Evolutionary conservation across 1,140 invertebrate species (phyloP).

Genomic region (Bursaphelenchus mucronatus): DNA sequence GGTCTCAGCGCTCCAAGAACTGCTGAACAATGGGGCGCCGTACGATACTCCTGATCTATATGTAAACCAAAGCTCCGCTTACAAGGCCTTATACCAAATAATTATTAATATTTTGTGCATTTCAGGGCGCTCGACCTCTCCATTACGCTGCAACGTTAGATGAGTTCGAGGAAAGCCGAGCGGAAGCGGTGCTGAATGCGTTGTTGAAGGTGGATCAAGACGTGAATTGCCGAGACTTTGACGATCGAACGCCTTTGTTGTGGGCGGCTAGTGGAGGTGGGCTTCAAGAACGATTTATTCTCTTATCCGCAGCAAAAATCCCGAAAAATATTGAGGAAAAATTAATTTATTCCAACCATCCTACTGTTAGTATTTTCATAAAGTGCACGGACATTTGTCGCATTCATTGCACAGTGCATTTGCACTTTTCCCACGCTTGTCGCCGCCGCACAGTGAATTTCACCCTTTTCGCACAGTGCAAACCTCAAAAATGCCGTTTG

Average conservation of each 20-base stretch:
- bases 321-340: too few relatives aligned
- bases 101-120: constrained; percentile 56
- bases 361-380: too few relatives aligned
- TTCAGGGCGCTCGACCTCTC: constrained; percentile 85
- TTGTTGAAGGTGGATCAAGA: constrained; percentile 71
- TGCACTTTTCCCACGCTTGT: too few relatives aligned
- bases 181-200: constrained; percentile 76
- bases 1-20: constrained; percentile 4
- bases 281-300: background rate
- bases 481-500: too few relatives aligned
- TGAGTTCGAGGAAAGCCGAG: constrained; percentile 63
- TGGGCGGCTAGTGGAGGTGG: constrained; percentile 91
- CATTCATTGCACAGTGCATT: too few relatives aligned
- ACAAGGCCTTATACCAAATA: too few relatives aligned
- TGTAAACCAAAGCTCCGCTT: background rate
- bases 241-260: constrained; percentile 83
- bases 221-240: constrained; percentile 79
- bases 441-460: too few relatives aligned
- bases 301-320: too few relatives aligned
- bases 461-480: too few relatives aligned
- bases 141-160: constrained; percentile 97
- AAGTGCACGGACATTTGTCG: too few relatives aligned
- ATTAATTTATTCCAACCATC: too few relatives aligned
- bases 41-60: constrained; percentile 13
- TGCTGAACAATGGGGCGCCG: background rate